Evolutionary conservation across 2,797 vertebrate genomes (phyloP).

Genomic region (Tokudaia tokunoshimensis): DNA sequence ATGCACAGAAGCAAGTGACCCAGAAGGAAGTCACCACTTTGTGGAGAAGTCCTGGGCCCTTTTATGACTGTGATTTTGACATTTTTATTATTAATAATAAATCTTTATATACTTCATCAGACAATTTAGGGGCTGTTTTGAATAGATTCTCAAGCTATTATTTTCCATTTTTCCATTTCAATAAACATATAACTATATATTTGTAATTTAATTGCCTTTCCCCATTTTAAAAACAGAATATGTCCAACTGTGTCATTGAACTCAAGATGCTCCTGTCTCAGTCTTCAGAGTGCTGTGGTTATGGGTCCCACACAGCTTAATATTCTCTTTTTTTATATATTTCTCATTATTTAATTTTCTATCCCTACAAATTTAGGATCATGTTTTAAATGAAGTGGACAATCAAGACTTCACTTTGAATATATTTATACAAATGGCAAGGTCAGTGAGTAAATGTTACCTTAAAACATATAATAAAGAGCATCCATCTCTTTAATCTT

Average conservation of each 20-base stretch:
- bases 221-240: not conserved
- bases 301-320: not conserved
- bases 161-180: slow-evolving; percentile 33
- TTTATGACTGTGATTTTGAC: not conserved
- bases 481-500: slow-evolving; percentile 15
- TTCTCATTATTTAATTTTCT: not conserved
- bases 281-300: no score
- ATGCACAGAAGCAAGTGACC: not conserved
- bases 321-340: not conserved
- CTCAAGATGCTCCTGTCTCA: not conserved
- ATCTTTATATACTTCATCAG: not conserved
- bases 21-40: not conserved
- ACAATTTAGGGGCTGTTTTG: slow-evolving; percentile 20
- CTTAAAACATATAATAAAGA: slow-evolving; percentile 57
- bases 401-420: slow-evolving; percentile 36
- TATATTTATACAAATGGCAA: slow-evolving; percentile 63
- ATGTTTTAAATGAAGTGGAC: slow-evolving; percentile 46
- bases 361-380: slow-evolving; percentile 13
- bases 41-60: not conserved
- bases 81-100: slow-evolving; percentile 53
- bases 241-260: not conserved
- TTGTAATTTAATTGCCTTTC: not conserved
- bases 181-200: not conserved
- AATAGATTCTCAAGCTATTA: not conserved
- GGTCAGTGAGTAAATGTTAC: slow-evolving; percentile 43